A percentile compares a stretch with the other conserved stretches of the same genome.
Conservation (phyloP, 1,140 invertebrate genomes). For the Brachystomella parvula region DNA sequence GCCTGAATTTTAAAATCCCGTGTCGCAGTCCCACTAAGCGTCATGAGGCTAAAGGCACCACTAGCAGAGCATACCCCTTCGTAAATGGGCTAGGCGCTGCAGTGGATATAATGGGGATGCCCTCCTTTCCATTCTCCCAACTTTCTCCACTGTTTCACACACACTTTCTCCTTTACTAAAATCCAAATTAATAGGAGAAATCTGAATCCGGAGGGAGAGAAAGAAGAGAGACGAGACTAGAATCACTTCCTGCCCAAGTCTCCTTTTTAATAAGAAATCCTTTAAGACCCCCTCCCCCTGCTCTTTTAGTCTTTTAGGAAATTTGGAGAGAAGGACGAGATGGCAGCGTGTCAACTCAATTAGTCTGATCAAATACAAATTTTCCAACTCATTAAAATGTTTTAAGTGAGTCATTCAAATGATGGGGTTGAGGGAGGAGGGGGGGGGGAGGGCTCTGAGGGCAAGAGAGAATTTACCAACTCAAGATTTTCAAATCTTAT, state of each 20-base stretch:
- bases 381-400: constrained; percentile 3
- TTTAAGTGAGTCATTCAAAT: too few species aligned
- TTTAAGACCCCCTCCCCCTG: not conserved
- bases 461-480: too few species aligned
- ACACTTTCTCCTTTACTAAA: not conserved
- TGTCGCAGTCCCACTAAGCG: too few species aligned
- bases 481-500: too few species aligned
- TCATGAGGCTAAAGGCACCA: not conserved
- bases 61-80: too few species aligned
- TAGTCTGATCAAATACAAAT: constrained; percentile 11
- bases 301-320: too few species aligned
- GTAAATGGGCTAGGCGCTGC: not conserved
- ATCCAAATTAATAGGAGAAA: constrained; percentile 6
- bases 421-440: too few species aligned
- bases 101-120: not conserved
- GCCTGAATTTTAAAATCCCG: not conserved
- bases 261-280: constrained; percentile 11
- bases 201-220: not conserved
- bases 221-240: constrained; percentile 8
- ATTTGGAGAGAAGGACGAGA: too few species aligned
- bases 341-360: constrained; percentile 10
- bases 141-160: not conserved
- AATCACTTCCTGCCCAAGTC: not conserved
- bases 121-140: not conserved
- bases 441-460: too few species aligned